Evolutionary conservation across 2,797 vertebrate species (phyloP).

Genomic region (Argya squamiceps): DNA sequence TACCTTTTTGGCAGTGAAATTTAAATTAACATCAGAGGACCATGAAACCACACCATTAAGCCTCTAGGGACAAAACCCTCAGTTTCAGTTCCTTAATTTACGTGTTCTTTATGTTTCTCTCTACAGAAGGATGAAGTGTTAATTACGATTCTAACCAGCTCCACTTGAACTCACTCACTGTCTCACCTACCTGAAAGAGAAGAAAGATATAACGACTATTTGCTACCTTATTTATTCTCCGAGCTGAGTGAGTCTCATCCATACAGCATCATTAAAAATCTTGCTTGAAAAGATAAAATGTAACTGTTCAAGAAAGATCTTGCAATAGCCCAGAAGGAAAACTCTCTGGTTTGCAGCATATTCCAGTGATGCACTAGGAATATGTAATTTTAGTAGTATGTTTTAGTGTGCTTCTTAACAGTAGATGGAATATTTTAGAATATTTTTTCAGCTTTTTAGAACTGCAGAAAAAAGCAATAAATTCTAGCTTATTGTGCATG

Average conservation of each 20-base stretch:
- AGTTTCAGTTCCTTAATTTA: conserved; percentile 26
- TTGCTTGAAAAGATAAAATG: neutral
- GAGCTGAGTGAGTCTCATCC: neutral
- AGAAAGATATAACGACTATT: neutral
- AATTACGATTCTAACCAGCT: conserved; percentile 1
- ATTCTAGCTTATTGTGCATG: neutral
- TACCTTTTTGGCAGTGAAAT: conserved; percentile 33
- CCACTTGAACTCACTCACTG: neutral
- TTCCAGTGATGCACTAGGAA: neutral
- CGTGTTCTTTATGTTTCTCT: neutral
- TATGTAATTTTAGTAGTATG: neutral
- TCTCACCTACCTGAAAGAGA: neutral
- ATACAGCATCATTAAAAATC: neutral
- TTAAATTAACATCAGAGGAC: conserved; percentile 48
- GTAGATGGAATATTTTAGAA: neutral
- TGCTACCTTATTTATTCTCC: neutral
- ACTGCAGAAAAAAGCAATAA: neutral
- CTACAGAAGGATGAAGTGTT: conserved; percentile 13
- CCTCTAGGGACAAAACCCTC: neutral
- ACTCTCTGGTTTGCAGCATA: neutral
- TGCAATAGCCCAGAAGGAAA: neutral
- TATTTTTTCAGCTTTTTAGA: neutral
- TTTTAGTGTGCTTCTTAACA: neutral
- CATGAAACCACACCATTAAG: conserved; percentile 12
- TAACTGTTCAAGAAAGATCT: neutral